Percentiles rank a stretch among this genome's conserved stretches.
Conservation (phyloP, 2,113 vertebrate species). For the Nothobranchius kuhntae region DNA sequence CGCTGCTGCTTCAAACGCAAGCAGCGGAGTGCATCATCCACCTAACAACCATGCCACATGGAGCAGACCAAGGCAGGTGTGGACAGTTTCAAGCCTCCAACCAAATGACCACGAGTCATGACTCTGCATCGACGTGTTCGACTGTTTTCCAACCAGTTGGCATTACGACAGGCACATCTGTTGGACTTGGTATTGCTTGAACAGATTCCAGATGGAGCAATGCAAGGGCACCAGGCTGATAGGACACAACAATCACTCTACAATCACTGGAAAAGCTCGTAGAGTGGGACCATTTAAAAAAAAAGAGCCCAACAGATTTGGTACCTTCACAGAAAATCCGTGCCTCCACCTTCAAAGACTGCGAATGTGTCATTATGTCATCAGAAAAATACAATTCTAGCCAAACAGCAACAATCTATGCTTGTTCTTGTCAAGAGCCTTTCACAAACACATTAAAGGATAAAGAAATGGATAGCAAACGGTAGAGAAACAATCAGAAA, state of each 20-base stretch:
- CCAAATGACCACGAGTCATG: constrained; percentile 59
- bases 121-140: constrained; percentile 57
- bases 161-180: constrained; percentile 73
- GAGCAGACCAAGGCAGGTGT: constrained; percentile 69
- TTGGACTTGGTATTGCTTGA: constrained; percentile 79
- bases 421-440: constrained; percentile 61
- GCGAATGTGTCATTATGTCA: constrained; percentile 61
- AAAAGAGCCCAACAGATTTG: constrained; percentile 59
- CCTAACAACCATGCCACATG: constrained; percentile 62
- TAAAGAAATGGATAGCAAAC: constrained; percentile 74
- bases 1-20: constrained; percentile 48
- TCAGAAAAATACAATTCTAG: constrained; percentile 63
- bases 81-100: constrained; percentile 60
- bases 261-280: constrained; percentile 42
- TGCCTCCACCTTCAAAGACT: constrained; percentile 68
- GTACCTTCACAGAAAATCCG: constrained; percentile 69
- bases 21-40: constrained; percentile 52
- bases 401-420: constrained; percentile 51
- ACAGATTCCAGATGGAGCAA: constrained; percentile 62
- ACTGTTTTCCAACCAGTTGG: constrained; percentile 72
- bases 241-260: constrained; percentile 58
- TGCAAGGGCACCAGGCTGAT: constrained; percentile 37
- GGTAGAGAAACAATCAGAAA: constrained; percentile 78
- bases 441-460: constrained; percentile 68
- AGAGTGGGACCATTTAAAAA: constrained; percentile 35